These are phyloP conservation scores for Tachysurus fulvidraco DNA, from an alignment of 2,113 vertebrate species.

Conservation along the genomic window DNA sequence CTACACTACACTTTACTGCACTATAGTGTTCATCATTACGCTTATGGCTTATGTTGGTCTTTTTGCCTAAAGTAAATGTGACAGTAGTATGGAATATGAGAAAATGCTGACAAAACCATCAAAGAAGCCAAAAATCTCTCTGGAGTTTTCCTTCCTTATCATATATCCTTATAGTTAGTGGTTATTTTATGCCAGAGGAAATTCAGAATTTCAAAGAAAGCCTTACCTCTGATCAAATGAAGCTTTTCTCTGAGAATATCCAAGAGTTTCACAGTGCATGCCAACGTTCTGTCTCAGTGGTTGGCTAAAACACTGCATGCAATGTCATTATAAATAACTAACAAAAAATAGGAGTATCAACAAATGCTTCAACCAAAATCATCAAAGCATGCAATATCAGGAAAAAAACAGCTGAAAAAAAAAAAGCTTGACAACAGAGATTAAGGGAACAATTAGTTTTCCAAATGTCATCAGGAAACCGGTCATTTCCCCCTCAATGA, in stretches of 20 bases:
- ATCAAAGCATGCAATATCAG: background rate
- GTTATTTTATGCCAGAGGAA: background rate
- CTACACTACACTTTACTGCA: too few relatives aligned
- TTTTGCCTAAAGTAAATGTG: background rate
- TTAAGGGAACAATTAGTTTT: slow-evolving; percentile 9
- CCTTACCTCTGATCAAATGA: background rate
- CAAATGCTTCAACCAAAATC: background rate
- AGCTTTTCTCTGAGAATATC: background rate
- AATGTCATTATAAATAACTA: background rate
- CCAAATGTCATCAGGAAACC: background rate
- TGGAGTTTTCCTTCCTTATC: background rate
- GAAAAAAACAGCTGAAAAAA: background rate
- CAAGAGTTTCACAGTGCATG: background rate
- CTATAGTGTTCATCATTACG: too few relatives aligned
- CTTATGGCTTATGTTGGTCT: too few relatives aligned
- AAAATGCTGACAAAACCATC: background rate
- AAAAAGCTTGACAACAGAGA: background rate
- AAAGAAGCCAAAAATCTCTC: background rate
- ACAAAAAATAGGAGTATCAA: background rate
- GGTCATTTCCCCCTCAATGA: slow-evolving; percentile 19
- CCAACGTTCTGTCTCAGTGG: background rate
- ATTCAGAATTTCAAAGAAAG: background rate
- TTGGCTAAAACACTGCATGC: background rate
- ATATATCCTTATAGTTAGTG: background rate
- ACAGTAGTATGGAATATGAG: background rate